Percentiles rank a stretch among this genome's conserved stretches.
These are phyloP conservation scores for Clepsis dumicolana DNA, from an alignment of 2,888 invertebrate species.

Conservation along the genomic window DNA sequence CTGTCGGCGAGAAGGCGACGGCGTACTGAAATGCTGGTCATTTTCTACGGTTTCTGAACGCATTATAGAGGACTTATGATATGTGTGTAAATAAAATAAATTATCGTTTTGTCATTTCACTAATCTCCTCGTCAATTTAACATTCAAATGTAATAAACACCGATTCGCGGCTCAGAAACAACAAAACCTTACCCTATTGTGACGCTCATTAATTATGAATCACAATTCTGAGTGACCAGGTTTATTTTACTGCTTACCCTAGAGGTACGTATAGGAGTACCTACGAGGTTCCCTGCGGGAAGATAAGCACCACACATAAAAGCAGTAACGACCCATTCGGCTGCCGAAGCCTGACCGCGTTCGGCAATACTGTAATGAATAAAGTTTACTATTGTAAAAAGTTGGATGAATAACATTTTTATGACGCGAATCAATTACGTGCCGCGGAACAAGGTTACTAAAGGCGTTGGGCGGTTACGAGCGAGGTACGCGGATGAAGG, in stretches of 20 bases:
- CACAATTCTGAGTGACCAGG: constrained; percentile 33
- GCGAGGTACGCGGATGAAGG: neutral
- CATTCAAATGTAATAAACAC: neutral
- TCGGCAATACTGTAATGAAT: constrained; percentile 39
- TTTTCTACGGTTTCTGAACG: too few species aligned
- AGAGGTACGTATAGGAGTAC: neutral
- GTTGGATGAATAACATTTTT: constrained; percentile 17
- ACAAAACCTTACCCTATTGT: neutral
- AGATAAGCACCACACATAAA: constrained; percentile 42
- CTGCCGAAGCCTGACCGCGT: constrained; percentile 28
- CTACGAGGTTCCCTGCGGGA: constrained; percentile 16
- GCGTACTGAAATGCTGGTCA: too few species aligned
- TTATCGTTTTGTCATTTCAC: too few species aligned
- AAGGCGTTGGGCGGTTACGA: neutral
- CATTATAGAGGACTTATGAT: too few species aligned
- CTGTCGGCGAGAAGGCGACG: too few species aligned
- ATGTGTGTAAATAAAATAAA: too few species aligned
- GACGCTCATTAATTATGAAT: constrained; percentile 32
- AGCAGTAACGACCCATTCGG: constrained; percentile 36
- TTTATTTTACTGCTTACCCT: constrained; percentile 25
- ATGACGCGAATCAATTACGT: constrained; percentile 27
- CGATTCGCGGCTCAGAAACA: neutral
- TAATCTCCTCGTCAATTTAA: neutral
- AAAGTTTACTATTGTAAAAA: constrained; percentile 34
- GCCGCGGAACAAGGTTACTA: neutral